Percentiles rank a stretch among this genome's conserved stretches.
Conservation (phyloP, 2,888 invertebrate species). For the Mimas tiliae region DNA sequence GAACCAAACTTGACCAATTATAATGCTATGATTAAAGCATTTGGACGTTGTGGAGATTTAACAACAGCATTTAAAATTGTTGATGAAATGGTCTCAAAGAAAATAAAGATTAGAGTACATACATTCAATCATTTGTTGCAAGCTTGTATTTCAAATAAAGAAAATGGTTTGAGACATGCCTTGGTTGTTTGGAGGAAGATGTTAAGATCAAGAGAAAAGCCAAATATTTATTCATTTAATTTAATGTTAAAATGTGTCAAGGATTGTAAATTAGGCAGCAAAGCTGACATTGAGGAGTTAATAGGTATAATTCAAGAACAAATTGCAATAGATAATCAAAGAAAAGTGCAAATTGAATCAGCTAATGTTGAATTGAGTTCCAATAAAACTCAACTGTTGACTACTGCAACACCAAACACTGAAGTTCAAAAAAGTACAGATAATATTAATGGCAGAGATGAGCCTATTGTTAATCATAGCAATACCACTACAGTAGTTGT, state of each 20-base stretch:
- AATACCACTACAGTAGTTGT: neutral
- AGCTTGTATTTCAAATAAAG: slow-evolving; percentile 91
- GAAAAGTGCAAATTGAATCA: slow-evolving; percentile 40
- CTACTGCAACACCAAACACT: neutral
- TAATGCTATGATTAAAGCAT: slow-evolving; percentile 96
- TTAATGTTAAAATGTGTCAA: slow-evolving; percentile 91
- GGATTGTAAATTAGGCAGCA: slow-evolving; percentile 92
- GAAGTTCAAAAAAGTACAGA: neutral
- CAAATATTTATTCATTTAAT: slow-evolving; percentile 91
- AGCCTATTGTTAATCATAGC: neutral
- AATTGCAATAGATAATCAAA: slow-evolving; percentile 32
- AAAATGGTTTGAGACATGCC: slow-evolving; percentile 92
- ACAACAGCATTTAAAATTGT: slow-evolving; percentile 91
- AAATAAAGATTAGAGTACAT: slow-evolving; percentile 85
- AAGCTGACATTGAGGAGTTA: slow-evolving; percentile 83
- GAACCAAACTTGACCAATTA: slow-evolving; percentile 91
- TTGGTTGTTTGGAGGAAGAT: slow-evolving; percentile 95
- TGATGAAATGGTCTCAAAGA: slow-evolving; percentile 91
- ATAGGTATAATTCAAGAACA: slow-evolving; percentile 62
- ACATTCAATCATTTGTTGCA: slow-evolving; percentile 93
- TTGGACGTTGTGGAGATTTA: slow-evolving; percentile 92
- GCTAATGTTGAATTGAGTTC: neutral
- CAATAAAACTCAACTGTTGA: slow-evolving; percentile 26
- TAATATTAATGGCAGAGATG: neutral
- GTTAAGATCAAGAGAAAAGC: slow-evolving; percentile 86